phyloP scores from a whole-genome alignment of 2,888 invertebrate genomes.

The Amphipyra berbera region DNA sequence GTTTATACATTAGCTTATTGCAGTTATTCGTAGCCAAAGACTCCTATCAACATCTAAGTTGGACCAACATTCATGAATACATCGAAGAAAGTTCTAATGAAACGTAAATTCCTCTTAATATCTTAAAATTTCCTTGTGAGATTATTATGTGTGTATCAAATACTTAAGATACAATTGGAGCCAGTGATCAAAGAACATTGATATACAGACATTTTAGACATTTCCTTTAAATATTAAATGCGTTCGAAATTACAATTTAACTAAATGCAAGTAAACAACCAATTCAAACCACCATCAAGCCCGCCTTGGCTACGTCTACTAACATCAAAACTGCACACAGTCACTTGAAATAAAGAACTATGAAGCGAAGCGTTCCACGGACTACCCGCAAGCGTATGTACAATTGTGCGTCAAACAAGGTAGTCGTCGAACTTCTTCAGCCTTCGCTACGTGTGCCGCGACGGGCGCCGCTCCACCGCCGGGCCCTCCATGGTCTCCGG shows the following conservation, averaged over 20 bases:
- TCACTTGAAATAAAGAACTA: slow-evolving; percentile 41
- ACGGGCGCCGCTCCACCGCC: slow-evolving; percentile 70
- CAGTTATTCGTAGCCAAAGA: slow-evolving; percentile 59
- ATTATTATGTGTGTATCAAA: slow-evolving; percentile 37
- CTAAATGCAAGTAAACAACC: slow-evolving; percentile 36
- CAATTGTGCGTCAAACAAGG: slow-evolving; percentile 76
- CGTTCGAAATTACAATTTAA: slow-evolving; percentile 19
- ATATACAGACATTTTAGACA: slow-evolving; percentile 22
- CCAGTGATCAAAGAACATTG: slow-evolving; percentile 20
- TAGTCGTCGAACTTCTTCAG: slow-evolving; percentile 86
- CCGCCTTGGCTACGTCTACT: slow-evolving; percentile 47
- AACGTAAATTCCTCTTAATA: slow-evolving; percentile 18
- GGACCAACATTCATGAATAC: slow-evolving; percentile 30
- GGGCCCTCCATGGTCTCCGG: slow-evolving; percentile 92
- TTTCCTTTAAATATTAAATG: slow-evolving; percentile 36
- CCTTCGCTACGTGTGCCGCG: slow-evolving; percentile 86
- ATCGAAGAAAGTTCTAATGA: slow-evolving; percentile 19
- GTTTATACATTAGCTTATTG: slow-evolving; percentile 72
- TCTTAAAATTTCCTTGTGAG: slow-evolving; percentile 12
- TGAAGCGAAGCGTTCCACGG: slow-evolving; percentile 71
- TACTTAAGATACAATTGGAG: slow-evolving; percentile 19
- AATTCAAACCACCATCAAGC: slow-evolving; percentile 20
- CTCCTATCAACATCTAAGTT: slow-evolving; percentile 46
- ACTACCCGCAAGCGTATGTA: slow-evolving; percentile 71
- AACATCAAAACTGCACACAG: slow-evolving; percentile 44